These are phyloP conservation scores for Beris morrisii DNA, from an alignment of 2,888 invertebrate species.

Conservation along the genomic window DNA sequence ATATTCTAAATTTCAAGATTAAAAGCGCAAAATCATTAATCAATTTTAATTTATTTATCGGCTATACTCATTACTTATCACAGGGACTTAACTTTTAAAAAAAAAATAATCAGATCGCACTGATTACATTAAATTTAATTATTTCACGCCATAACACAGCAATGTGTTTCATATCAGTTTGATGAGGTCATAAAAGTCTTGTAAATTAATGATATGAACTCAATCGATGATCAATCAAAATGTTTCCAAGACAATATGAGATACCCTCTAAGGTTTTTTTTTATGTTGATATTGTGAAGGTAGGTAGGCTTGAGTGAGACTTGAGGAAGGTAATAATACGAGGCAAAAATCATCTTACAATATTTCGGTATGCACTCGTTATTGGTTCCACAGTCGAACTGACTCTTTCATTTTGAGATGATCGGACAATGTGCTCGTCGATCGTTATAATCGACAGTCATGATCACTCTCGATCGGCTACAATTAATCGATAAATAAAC, in stretches of 20 bases:
- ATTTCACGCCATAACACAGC: conserved; percentile 31
- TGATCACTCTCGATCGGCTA: conserved; percentile 37
- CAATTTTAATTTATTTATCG: too few relatives aligned
- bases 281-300: too few relatives aligned
- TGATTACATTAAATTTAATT: conserved; percentile 30
- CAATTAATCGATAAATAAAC: conserved; percentile 40
- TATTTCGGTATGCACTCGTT: conserved; percentile 20
- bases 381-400: conserved; percentile 6
- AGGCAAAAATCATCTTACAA: conserved; percentile 18
- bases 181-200: conserved; percentile 20
- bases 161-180: conserved; percentile 12
- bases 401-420: conserved; percentile 9
- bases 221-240: conserved; percentile 28
- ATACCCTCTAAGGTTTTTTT: too few relatives aligned
- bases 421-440: conserved; percentile 16
- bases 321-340: conserved; percentile 3
- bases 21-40: too few relatives aligned
- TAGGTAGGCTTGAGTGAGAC: too few relatives aligned
- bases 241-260: conserved; percentile 3
- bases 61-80: too few relatives aligned
- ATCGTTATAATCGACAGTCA: conserved; percentile 36
- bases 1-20: too few relatives aligned
- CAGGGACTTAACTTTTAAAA: too few relatives aligned
- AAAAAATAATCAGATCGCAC: conserved; percentile 1
- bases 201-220: conserved; percentile 17